Evolutionary conservation across 2,113 vertebrate genomes (phyloP).

Genomic region (Tenebrosternarchus preto): DNA sequence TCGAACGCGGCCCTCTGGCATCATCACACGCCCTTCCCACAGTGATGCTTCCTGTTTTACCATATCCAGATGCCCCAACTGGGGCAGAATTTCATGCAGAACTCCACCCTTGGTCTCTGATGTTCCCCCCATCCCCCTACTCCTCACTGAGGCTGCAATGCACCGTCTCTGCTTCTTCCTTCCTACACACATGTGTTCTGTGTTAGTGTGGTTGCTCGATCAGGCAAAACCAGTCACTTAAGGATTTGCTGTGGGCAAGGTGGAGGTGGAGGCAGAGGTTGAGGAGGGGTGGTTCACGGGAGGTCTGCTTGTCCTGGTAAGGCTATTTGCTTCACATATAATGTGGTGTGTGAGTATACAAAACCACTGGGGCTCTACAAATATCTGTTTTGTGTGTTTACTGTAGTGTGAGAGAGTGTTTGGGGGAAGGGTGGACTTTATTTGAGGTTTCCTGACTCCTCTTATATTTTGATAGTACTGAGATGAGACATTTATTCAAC

Average conservation of each 20-base stretch:
- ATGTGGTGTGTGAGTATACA: conserved; percentile 29
- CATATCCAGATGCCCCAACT: conserved; percentile 65
- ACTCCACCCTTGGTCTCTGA: conserved; percentile 55
- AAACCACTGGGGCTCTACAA: conserved; percentile 31
- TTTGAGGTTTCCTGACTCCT: conserved; percentile 23
- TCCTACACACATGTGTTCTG: conserved; percentile 66
- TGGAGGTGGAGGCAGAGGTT: conserved; percentile 34
- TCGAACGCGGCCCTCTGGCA: conserved; percentile 60
- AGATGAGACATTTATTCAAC: background rate
- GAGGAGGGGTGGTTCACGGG: conserved; percentile 39
- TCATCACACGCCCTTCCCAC: conserved; percentile 46
- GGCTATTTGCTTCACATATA: conserved; percentile 38
- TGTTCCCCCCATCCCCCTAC: conserved; percentile 38
- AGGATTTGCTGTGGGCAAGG: conserved; percentile 60
- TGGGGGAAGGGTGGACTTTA: background rate
- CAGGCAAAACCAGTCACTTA: conserved; percentile 56
- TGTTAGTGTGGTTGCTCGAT: conserved; percentile 66
- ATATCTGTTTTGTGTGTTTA: conserved; percentile 37
- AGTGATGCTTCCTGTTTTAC: conserved; percentile 66
- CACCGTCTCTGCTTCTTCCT: conserved; percentile 46
- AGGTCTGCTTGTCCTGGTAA: conserved; percentile 40
- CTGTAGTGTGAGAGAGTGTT: conserved; percentile 4
- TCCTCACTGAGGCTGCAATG: conserved; percentile 55
- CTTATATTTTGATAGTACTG: conserved; percentile 18
- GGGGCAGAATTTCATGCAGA: conserved; percentile 52